These are phyloP conservation scores for Sinopyrophorus schimmeli DNA, from an alignment of 2,888 invertebrate species.

Conservation along the genomic window DNA sequence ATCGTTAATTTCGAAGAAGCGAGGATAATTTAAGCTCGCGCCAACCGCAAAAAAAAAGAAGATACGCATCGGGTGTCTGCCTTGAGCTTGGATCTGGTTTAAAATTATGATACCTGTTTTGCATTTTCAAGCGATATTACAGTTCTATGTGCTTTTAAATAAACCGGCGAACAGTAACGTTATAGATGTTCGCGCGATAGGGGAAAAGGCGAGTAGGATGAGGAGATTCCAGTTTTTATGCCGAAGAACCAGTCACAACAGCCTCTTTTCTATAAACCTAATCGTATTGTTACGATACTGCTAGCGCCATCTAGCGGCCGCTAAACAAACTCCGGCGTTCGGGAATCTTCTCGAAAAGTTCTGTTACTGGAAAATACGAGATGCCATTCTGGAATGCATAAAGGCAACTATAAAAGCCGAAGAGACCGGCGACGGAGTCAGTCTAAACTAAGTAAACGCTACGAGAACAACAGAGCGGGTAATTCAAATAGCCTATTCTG, in stretches of 20 bases:
- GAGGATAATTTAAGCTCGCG: background rate
- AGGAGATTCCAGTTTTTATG: background rate
- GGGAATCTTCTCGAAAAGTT: too few relatives aligned
- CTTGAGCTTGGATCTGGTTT: background rate
- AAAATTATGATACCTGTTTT: slow-evolving; percentile 4
- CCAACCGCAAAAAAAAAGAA: background rate
- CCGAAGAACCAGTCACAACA: background rate
- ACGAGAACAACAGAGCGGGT: too few relatives aligned
- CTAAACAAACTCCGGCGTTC: too few relatives aligned
- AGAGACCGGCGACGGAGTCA: too few relatives aligned
- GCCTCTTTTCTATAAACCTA: too few relatives aligned
- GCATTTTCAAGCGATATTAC: background rate
- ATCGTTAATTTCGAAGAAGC: background rate
- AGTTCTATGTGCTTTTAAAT: slow-evolving; percentile 1
- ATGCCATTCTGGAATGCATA: background rate
- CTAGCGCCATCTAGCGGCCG: background rate
- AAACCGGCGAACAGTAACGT: background rate
- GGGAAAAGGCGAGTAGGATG: background rate
- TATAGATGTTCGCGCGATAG: too few relatives aligned
- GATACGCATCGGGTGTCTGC: slow-evolving; percentile 6
- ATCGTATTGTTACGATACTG: background rate
- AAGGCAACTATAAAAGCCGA: too few relatives aligned
- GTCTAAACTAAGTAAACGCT: too few relatives aligned
- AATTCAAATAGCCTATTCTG: too few relatives aligned
- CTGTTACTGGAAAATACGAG: background rate